Conservation (phyloP, 2,888 invertebrate species). For the Pandemis cinnamomeana region DNA sequence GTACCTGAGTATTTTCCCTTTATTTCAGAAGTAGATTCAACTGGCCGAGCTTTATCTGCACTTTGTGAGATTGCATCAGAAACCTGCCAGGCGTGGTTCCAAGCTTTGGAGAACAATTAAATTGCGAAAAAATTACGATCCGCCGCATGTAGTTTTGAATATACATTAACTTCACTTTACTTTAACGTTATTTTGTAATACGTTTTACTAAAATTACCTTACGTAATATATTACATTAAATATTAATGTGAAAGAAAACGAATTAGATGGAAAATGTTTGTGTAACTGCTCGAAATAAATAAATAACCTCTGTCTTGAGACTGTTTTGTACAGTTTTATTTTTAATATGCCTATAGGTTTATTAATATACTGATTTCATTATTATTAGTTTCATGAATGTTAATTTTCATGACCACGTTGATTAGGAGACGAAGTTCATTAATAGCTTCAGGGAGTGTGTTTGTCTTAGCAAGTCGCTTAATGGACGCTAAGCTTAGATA, state of each 20-base stretch:
- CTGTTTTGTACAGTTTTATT: too few relatives aligned
- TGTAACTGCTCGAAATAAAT: background rate
- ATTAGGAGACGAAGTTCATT: slow-evolving; percentile 7
- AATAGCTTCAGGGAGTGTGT: slow-evolving; percentile 28
- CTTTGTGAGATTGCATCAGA: slow-evolving; percentile 93
- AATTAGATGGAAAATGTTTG: too few relatives aligned
- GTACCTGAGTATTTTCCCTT: background rate
- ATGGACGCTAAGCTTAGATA: slow-evolving; percentile 23
- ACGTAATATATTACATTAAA: too few relatives aligned
- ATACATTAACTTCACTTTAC: too few relatives aligned
- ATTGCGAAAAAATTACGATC: background rate
- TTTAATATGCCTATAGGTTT: too few relatives aligned
- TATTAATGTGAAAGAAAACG: too few relatives aligned
- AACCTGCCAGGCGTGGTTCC: slow-evolving; percentile 92
- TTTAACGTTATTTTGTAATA: too few relatives aligned
- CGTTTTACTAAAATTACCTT: too few relatives aligned
- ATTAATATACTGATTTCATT: too few relatives aligned
- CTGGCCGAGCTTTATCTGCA: slow-evolving; percentile 88
- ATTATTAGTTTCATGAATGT: background rate
- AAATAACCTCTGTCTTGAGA: too few relatives aligned
- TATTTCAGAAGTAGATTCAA: slow-evolving; percentile 87
- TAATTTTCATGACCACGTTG: background rate
- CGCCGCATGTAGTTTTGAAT: too few relatives aligned
- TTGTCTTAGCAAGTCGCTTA: slow-evolving; percentile 24
- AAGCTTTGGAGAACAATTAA: slow-evolving; percentile 68